Evolutionary conservation across 2,888 invertebrate genomes (phyloP).

Genomic region (Rotaria macrura): DNA sequence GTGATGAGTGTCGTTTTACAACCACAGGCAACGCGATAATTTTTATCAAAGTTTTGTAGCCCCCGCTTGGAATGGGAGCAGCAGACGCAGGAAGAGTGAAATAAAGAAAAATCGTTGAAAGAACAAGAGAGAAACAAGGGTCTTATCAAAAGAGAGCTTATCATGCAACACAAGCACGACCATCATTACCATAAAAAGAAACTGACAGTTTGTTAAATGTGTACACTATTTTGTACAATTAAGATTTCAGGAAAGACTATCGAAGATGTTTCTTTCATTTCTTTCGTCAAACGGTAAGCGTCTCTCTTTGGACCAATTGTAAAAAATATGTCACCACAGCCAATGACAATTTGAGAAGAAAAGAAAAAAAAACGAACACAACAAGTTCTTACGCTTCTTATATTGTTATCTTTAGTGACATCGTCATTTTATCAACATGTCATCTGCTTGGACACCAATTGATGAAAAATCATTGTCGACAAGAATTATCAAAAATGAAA

Average conservation of each 20-base stretch:
- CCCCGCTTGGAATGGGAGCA: constrained; percentile 15
- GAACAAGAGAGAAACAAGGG: not conserved
- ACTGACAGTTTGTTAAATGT: not conserved
- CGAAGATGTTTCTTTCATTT: not conserved
- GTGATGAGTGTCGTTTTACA: constrained; percentile 15
- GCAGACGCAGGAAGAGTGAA: constrained; percentile 12
- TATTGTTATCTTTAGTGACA: constrained; percentile 7
- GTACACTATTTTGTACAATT: not conserved
- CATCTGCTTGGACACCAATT: not conserved
- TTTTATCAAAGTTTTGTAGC: constrained; percentile 15
- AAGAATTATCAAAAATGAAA: not conserved
- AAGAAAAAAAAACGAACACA: not conserved
- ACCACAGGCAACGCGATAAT: constrained; percentile 10
- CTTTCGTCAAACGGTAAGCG: not conserved
- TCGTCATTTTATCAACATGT: not conserved
- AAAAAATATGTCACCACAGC: not conserved
- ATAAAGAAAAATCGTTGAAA: constrained; percentile 3
- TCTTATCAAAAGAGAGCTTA: constrained; percentile 15
- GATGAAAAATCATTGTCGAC: not conserved
- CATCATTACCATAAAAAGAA: not conserved
- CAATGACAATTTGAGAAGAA: not conserved
- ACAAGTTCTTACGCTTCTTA: not conserved
- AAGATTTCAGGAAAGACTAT: not conserved
- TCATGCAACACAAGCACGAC: not conserved
- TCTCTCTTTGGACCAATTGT: not conserved